These are phyloP conservation scores for Drosophila meridionalis DNA, from an alignment of 2,888 invertebrate species.

Conservation along the genomic window DNA sequence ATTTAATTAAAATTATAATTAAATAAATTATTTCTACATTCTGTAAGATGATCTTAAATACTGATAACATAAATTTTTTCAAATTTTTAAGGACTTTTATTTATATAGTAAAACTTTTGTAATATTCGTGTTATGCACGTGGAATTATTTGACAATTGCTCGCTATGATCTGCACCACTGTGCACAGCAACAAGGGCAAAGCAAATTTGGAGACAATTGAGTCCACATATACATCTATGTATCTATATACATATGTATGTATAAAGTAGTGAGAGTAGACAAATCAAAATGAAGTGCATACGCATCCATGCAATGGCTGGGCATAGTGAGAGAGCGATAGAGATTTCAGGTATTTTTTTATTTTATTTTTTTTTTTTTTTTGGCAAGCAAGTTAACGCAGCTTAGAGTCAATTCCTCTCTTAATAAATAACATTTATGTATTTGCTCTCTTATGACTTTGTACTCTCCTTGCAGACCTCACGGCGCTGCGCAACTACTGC, in stretches of 20 bases:
- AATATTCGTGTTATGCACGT: no score
- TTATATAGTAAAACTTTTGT: no score
- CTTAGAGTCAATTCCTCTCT: neutral
- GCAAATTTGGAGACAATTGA: conserved; percentile 8
- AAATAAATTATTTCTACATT: no score
- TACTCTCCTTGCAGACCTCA: conserved; percentile 85
- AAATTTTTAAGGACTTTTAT: no score
- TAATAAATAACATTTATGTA: neutral
- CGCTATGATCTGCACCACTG: neutral
- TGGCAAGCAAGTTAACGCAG: neutral
- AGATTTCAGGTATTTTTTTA: no score
- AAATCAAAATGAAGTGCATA: neutral
- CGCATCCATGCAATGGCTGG: neutral
- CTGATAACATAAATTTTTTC: no score
- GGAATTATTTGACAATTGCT: neutral
- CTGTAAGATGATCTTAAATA: no score
- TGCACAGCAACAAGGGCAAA: neutral
- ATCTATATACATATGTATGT: neutral
- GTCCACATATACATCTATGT: neutral
- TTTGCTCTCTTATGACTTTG: neutral
- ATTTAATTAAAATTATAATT: no score
- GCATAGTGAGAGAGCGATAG: neutral
- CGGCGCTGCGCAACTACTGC: conserved; percentile 88
- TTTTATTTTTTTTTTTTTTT: neutral
- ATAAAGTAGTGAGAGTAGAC: neutral